Evolutionary conservation across 2,888 invertebrate species (phyloP).

Genomic region (Holacanthella duospinosa): DNA sequence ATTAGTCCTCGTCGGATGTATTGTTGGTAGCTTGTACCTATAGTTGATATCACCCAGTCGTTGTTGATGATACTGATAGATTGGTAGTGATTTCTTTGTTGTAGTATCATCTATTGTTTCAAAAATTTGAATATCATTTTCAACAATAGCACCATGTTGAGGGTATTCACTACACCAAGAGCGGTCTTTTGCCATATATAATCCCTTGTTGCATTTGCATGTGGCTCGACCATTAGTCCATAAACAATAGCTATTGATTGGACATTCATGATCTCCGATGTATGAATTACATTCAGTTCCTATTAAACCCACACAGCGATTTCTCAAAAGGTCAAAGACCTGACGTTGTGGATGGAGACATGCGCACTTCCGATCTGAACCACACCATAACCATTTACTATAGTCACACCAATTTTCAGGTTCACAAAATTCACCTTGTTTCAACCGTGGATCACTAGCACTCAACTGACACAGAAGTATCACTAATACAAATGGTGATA

Average conservation of each 20-base stretch:
- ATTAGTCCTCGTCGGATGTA: background rate
- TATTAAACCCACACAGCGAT: constrained; percentile 11
- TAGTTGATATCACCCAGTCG: background rate
- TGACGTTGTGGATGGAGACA: constrained; percentile 14
- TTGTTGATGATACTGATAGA: constrained; percentile 2
- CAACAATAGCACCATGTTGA: background rate
- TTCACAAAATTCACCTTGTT: constrained; percentile 7
- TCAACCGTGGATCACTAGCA: too few relatives aligned
- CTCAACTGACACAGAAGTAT: too few relatives aligned
- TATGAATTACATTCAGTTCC: constrained; percentile 18
- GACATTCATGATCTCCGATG: constrained; percentile 16
- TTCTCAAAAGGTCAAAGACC: constrained; percentile 6
- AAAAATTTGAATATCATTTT: background rate
- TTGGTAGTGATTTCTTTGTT: background rate
- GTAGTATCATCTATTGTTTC: background rate
- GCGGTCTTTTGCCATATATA: background rate
- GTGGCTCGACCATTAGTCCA: constrained; percentile 2
- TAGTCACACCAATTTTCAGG: constrained; percentile 15
- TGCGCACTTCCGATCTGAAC: constrained; percentile 6
- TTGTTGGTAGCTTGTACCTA: background rate
- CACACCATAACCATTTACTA: constrained; percentile 18
- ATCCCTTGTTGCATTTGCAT: background rate
- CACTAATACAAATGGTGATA: too few relatives aligned
- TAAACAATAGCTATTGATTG: constrained; percentile 9
- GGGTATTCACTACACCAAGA: background rate